A percentile compares a stretch with the other conserved stretches of the same genome.
Evolutionary conservation across 2,888 invertebrate species (phyloP).

Genomic region (Scaptomyza flava): DNA sequence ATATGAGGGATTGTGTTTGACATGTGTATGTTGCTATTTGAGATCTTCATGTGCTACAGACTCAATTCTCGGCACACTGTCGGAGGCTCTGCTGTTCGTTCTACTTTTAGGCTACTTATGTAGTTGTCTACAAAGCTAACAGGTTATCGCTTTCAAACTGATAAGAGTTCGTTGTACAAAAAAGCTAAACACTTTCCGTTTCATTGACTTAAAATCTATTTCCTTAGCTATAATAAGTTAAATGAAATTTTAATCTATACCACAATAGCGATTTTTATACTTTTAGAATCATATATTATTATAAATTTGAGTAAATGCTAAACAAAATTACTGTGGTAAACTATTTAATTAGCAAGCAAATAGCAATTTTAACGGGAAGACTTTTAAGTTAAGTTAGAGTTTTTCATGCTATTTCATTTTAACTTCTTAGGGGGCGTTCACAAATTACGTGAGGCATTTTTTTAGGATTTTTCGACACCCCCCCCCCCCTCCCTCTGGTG

Average conservation of each 20-base stretch:
- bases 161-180: constrained; percentile 78
- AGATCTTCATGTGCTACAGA: constrained; percentile 10
- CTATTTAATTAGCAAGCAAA: not conserved
- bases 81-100: constrained; percentile 58
- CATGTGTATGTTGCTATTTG: constrained; percentile 16
- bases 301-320: not conserved
- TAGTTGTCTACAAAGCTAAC: constrained; percentile 52
- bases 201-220: constrained; percentile 53
- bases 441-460: no score
- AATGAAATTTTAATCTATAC: not conserved
- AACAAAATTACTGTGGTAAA: not conserved
- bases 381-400: no score
- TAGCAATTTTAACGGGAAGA: not conserved
- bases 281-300: not conserved
- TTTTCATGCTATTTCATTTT: no score
- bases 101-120: constrained; percentile 48
- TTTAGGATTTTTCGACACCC: no score
- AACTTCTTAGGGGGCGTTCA: no score
- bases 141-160: constrained; percentile 77
- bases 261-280: not conserved
- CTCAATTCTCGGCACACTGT: constrained; percentile 36
- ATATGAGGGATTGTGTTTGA: constrained; percentile 11
- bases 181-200: constrained; percentile 63
- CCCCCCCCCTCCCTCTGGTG: no score
- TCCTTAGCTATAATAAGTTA: not conserved